Percentiles rank a stretch among this genome's conserved stretches.
Evolutionary conservation across 1,140 invertebrate species (phyloP).

Genomic region (Lordiphosa mommai): DNA sequence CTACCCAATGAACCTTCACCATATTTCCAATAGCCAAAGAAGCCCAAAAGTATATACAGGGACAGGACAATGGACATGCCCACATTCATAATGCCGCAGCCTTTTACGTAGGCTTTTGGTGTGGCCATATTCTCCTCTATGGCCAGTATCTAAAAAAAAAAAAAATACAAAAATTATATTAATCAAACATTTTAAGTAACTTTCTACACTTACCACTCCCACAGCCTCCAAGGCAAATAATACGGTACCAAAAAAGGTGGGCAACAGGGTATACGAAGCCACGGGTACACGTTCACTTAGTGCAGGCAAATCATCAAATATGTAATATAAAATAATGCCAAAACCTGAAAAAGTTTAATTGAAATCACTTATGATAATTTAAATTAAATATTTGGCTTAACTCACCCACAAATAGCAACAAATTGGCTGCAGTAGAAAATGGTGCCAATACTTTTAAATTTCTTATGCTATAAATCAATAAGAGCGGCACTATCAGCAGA

Average conservation of each 20-base stretch:
- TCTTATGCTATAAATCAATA: constrained; percentile 87
- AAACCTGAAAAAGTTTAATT: constrained; percentile 74
- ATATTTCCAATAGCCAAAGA: constrained; percentile 91
- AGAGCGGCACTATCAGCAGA: constrained; percentile 85
- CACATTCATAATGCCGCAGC: constrained; percentile 88
- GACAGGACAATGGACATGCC: constrained; percentile 88
- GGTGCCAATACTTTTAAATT: constrained; percentile 90
- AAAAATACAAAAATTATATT: not conserved
- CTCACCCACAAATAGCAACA: constrained; percentile 84
- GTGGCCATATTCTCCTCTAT: constrained; percentile 93
- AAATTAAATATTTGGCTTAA: not conserved
- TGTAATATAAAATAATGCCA: constrained; percentile 85
- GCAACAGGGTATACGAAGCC: constrained; percentile 82
- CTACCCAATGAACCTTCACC: constrained; percentile 84
- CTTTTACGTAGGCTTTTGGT: constrained; percentile 86
- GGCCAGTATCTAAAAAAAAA: constrained; percentile 85
- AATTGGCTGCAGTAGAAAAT: constrained; percentile 90
- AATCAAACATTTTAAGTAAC: too few relatives aligned
- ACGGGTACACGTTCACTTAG: constrained; percentile 82
- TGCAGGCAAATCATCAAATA: constrained; percentile 83
- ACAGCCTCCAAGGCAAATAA: constrained; percentile 95
- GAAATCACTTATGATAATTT: not conserved
- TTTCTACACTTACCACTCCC: constrained; percentile 85
- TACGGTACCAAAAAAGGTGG: constrained; percentile 91
- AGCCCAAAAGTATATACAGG: constrained; percentile 88